These are phyloP conservation scores for Orientallactaga bullata DNA, from an alignment of 2,113 vertebrate species.

Conservation along the genomic window DNA sequence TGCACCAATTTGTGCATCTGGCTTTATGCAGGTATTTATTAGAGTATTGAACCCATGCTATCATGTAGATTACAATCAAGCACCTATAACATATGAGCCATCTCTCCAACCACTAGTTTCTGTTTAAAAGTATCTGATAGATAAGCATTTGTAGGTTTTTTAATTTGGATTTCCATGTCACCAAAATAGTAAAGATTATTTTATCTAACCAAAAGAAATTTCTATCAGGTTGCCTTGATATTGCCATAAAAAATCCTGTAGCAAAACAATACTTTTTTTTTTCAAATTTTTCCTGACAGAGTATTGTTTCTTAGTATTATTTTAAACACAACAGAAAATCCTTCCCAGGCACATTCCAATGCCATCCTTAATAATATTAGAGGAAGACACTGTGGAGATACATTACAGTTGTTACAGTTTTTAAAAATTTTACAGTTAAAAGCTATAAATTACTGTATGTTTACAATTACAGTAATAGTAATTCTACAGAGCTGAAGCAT, in stretches of 20 bases:
- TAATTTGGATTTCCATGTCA: neutral
- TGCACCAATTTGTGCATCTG: too few species aligned
- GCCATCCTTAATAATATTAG: neutral
- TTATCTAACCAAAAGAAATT: neutral
- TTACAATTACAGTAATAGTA: neutral
- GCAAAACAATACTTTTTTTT: neutral
- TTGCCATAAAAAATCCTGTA: neutral
- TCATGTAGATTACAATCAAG: too few species aligned
- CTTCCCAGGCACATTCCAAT: neutral
- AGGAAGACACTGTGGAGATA: neutral
- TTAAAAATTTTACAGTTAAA: too few species aligned
- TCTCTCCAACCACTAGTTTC: too few species aligned
- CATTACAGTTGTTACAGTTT: too few species aligned
- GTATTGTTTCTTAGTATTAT: neutral
- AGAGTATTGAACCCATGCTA: too few species aligned
- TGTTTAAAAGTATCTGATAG: neutral
- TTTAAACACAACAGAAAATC: constrained; percentile 13
- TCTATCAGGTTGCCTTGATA: neutral
- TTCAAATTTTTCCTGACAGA: neutral
- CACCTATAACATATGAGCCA: too few species aligned
- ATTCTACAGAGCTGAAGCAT: neutral
- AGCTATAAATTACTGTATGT: too few species aligned
- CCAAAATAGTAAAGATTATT: neutral
- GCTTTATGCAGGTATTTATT: too few species aligned
- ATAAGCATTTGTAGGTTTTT: constrained; percentile 8